Evolutionary conservation across 2,888 invertebrate species (phyloP), one percentile per base, ranked within the genome.

Genomic region (Diplolepis rosae): DNA sequence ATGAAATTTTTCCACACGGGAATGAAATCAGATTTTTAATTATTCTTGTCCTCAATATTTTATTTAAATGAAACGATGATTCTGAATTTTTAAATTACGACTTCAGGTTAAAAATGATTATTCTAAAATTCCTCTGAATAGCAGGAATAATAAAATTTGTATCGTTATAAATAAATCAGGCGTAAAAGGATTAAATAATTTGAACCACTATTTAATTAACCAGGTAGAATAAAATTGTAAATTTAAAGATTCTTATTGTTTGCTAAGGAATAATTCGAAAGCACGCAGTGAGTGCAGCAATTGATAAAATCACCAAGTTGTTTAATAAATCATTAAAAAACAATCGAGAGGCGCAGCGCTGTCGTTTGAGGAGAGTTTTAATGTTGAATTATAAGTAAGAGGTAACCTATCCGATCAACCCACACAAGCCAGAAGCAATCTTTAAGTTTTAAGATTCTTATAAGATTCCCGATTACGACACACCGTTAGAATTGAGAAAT

Each of bases 301-400:
- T 35, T 7, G 56, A 56, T 56, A 56, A 56, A 56, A 61, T 61
- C 61, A 39, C 24, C 18, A 35, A 39, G 35, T 61, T 61, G 61
- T 61, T 61, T 61, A 61, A 61, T 61, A 61, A 61, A 61, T 61
- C 61, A 61, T 61, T 61, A 61, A 61, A 61, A 61, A 61, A 61
- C 61, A 61, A 61, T 61, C 24, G 61, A 61, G 61, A 61, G 61
- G 61, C 61, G 61, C 61, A 61, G 61, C 61, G 61, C 61, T 61
- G 61, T 61, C 61, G 39, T 61, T 35, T 27, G 30, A 48, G 66
- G 18, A 32, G 50, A 66, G 48, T 50, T 66, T n/a, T 66, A 66
- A 66, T 50, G 66, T 66, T 66, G 50, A 66, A 66, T 66, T 48
- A 45, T 50, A 50, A 66, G 66, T 48, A 48, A 66, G 50, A 66